A percentile compares a stretch with the other conserved stretches of the same genome.
Conservation (phyloP, 1,140 invertebrate species). For the Asobara japonica region DNA sequence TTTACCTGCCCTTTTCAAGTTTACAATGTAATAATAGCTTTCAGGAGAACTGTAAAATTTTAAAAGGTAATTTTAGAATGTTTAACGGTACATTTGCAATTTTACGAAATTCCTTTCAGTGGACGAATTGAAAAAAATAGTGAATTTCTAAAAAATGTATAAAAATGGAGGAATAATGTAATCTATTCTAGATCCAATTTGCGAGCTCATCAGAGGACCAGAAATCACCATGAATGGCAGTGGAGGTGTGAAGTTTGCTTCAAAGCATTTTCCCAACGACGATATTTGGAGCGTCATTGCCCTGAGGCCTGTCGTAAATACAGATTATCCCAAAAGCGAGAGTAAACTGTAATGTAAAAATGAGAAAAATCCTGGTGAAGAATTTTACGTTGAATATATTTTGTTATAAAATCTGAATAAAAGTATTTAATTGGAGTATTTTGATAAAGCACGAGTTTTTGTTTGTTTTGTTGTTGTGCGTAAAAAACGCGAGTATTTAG, state of each 20-base stretch:
- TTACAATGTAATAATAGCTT: too few species aligned
- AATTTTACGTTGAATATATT: not conserved
- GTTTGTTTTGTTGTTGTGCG: too few species aligned
- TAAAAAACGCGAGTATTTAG: too few species aligned
- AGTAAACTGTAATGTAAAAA: constrained; percentile 16
- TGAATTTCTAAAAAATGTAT: too few species aligned
- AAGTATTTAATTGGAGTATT: not conserved
- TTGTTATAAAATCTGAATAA: not conserved
- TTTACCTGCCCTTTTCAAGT: too few species aligned
- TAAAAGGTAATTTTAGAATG: too few species aligned
- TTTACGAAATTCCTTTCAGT: too few species aligned
- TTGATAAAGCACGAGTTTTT: too few species aligned
- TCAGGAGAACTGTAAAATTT: too few species aligned
- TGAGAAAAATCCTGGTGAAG: not conserved
- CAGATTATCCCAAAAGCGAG: constrained; percentile 49
- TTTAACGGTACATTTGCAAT: too few species aligned
- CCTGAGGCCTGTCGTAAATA: constrained; percentile 77
- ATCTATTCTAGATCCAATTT: constrained; percentile 71
- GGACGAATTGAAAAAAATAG: too few species aligned
- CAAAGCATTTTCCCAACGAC: constrained; percentile 79
- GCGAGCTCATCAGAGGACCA: constrained; percentile 75
- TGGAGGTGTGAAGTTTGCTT: constrained; percentile 74
- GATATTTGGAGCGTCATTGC: constrained; percentile 78
- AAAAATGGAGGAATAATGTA: too few species aligned
- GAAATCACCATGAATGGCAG: constrained; percentile 75